Evolutionary conservation across 2,797 vertebrate genomes (phyloP), one percentile per base, ranked within the genome.

Genomic region (Novumbra hubbsi): DNA sequence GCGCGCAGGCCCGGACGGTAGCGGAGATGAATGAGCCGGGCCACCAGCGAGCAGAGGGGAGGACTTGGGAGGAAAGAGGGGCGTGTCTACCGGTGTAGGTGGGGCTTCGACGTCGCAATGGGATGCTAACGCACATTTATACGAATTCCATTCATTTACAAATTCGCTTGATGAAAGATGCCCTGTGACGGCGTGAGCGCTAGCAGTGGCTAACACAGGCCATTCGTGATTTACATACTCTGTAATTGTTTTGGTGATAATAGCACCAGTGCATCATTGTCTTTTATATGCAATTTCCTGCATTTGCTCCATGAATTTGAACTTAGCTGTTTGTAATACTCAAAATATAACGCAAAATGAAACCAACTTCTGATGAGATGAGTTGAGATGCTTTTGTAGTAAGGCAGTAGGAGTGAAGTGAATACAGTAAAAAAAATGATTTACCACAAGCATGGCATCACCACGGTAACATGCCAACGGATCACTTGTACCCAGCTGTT

Each of bases 401-500:
- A 73, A 73, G 73, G 70, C 73, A 73, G 71, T 74, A 72, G 64
- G 52, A 81, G 81, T 72, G 69, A 70, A 82, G 77, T 75, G 66
- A 73, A 72, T 73, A 81, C 81, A 79, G 73, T 73, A 77, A 74
- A 73, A 74, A 73, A 77, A 80, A 95, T 94, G 93, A 93, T 94
- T 94, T 94, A 94, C 94, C 90, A 92, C 89, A 32, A 75, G 71
- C 71, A 81, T 50, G 62, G 68, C 62, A 41, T 88, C 93, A 88
- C 92, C 91, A 94, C 92, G 93, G 94, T 95, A 95, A 95, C 94
- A 93, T 95, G 94, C 93, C 91, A 87, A 90, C 90, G 88, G 93
- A 93, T 95, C 94, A 92, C 93, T 93, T 93, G 92, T 89, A 93
- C 93, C 95, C 95, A 94, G 94, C 95, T 94, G 95, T 94, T 93